Evolutionary conservation across 2,797 vertebrate genomes (phyloP).

Genomic region (Scomberomorus guttatus): DNA sequence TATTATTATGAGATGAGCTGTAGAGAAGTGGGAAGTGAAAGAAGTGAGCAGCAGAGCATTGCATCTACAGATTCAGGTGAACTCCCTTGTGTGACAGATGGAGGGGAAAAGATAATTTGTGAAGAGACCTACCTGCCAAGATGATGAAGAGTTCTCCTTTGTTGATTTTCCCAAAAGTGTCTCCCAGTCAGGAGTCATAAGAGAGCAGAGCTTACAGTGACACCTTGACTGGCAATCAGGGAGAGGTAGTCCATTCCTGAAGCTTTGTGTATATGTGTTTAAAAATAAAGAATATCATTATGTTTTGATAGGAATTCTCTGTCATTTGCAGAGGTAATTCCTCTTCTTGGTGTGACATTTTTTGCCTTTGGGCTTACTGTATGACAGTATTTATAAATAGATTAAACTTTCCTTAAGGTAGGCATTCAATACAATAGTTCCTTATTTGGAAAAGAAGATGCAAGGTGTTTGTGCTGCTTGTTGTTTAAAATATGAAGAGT

Average conservation of each 20-base stretch:
- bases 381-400: slow-evolving; percentile 77
- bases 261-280: slow-evolving; percentile 50
- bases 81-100: slow-evolving; percentile 88
- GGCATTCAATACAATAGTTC: slow-evolving; percentile 37
- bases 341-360: slow-evolving; percentile 56
- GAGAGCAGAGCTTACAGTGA: slow-evolving; percentile 87
- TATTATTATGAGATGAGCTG: slow-evolving; percentile 69
- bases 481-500: slow-evolving; percentile 35
- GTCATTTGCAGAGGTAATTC: slow-evolving; percentile 77
- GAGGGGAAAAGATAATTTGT: slow-evolving; percentile 91
- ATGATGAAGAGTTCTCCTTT: slow-evolving; percentile 93
- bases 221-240: slow-evolving; percentile 89
- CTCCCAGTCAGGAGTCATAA: slow-evolving; percentile 87
- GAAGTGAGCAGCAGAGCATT: slow-evolving; percentile 70
- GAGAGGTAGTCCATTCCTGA: slow-evolving; percentile 80
- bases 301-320: slow-evolving; percentile 79
- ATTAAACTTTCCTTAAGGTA: slow-evolving; percentile 69
- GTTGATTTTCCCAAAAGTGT: slow-evolving; percentile 84
- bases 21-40: slow-evolving; percentile 78
- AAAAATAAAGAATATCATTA: slow-evolving; percentile 83
- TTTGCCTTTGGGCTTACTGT: slow-evolving; percentile 72
- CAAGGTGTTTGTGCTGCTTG: slow-evolving; percentile 31
- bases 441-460: slow-evolving; percentile 28
- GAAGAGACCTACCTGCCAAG: slow-evolving; percentile 91
- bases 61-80: slow-evolving; percentile 81